Conservation (phyloP, 2,888 invertebrate species). For the Trichogramma dendrolimi region DNA sequence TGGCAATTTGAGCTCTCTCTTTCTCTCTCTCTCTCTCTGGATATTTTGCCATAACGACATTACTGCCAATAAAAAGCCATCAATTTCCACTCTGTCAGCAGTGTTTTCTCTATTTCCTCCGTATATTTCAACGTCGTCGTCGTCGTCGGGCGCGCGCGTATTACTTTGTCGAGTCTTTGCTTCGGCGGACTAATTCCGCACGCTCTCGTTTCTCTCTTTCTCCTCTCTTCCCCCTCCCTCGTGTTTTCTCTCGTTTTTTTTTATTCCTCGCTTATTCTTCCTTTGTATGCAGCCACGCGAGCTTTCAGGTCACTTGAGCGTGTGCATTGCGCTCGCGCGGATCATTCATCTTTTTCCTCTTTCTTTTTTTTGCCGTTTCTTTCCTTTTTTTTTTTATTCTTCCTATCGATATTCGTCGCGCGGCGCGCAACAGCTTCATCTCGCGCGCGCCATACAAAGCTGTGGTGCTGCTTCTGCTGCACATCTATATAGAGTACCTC, state of each 20-base stretch:
- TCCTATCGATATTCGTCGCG: no score
- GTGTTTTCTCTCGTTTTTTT: background rate
- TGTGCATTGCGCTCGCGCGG: no score
- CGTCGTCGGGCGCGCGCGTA: background rate
- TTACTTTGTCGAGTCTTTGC: constrained; percentile 2
- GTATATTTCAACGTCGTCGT: constrained; percentile 10
- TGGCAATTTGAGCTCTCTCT: background rate
- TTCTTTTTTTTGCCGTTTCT: no score
- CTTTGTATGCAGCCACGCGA: background rate
- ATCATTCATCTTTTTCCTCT: no score
- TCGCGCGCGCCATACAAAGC: no score
- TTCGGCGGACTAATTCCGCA: background rate
- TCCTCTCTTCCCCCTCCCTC: background rate
- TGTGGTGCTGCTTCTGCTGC: no score
- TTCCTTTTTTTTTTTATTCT: no score
- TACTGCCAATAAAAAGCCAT: no score
- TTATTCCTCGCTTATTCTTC: constrained; percentile 1
- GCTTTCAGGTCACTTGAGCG: no score
- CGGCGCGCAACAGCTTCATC: no score
- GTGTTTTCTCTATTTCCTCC: constrained; percentile 13
- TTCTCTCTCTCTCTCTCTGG: background rate
- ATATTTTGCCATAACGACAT: background rate
- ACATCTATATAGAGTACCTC: no score
- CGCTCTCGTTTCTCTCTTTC: background rate
- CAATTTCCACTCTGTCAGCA: constrained; percentile 13